phyloP scores from a whole-genome alignment of 2,888 invertebrate species.

The Ametastegia equiseti region DNA sequence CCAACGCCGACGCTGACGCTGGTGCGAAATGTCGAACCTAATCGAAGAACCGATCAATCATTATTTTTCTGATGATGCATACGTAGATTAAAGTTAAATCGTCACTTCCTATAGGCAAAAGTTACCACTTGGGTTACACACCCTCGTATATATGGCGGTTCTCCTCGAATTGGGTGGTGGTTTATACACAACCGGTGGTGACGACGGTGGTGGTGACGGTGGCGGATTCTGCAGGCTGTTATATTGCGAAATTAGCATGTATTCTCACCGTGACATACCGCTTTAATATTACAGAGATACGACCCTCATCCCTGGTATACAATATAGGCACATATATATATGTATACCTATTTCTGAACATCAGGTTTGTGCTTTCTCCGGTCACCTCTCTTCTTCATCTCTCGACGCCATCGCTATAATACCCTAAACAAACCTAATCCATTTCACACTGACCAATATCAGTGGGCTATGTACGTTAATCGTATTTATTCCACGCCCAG shows the following conservation, averaged over 20 bases:
- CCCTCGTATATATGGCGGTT: background rate
- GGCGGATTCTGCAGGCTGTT: background rate
- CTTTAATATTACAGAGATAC: constrained; percentile 15
- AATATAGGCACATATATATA: too few species aligned
- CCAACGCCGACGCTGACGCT: too few species aligned
- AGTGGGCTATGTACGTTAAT: background rate
- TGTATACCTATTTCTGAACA: too few species aligned
- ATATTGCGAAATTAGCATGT: constrained; percentile 11
- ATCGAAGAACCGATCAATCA: too few species aligned
- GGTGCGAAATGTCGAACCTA: too few species aligned
- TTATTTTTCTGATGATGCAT: too few species aligned
- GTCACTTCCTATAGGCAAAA: too few species aligned
- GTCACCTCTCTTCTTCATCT: background rate
- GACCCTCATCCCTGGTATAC: background rate
- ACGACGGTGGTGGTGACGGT: background rate
- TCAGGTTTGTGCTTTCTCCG: background rate
- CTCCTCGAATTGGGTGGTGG: background rate
- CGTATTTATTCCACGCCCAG: too few species aligned
- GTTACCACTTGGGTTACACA: background rate
- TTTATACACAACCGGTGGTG: background rate
- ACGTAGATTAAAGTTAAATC: too few species aligned
- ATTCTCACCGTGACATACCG: constrained; percentile 19
- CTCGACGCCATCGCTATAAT: background rate
- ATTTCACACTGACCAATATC: background rate
- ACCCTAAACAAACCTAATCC: background rate